Conservation (phyloP, 2,113 vertebrate genomes). For the zebrafish (Danio rerio) region GRCz12tu NC_133186.1:27741001-27741500, state of each 20-base stretch:
- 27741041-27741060: background rate
- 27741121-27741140: constrained; percentile 22
- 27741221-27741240: background rate
- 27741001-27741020: too few species aligned
- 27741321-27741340: constrained; percentile 90
- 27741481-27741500: background rate
- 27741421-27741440: constrained; percentile 85
- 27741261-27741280: constrained; percentile 15
- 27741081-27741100: background rate
- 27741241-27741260: background rate
- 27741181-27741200: background rate
- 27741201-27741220: background rate
- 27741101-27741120: constrained; percentile 8
- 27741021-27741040: too few species aligned
- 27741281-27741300: background rate
- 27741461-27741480: constrained; percentile 2
- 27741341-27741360: constrained; percentile 87
- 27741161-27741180: background rate
- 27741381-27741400: constrained; percentile 79
- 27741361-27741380: constrained; percentile 95
- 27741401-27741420: constrained; percentile 83
- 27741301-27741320: constrained; percentile 76
- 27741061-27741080: background rate
- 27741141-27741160: background rate
- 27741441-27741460: constrained; percentile 78